phyloP scores from a whole-genome alignment of 1,140 invertebrate species.

The Pachyrhynchus sulphureomaculatus region DNA sequence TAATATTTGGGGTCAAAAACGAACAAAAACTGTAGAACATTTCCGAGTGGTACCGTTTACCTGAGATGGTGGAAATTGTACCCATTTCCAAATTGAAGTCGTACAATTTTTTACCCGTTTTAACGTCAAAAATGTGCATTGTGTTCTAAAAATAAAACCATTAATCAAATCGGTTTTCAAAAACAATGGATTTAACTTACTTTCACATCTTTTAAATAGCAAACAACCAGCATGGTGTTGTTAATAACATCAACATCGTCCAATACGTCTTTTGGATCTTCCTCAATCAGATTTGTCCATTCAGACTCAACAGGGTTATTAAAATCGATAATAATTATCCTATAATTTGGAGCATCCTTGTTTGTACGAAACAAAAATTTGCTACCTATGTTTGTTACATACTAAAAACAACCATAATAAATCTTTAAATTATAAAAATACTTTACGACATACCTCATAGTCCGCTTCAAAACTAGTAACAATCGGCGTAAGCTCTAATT shows the following conservation, averaged over 20 bases:
- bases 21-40: constrained; percentile 94
- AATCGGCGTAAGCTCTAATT: constrained; percentile 70
- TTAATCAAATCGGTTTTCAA: neutral
- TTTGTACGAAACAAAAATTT: constrained; percentile 90
- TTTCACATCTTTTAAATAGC: constrained; percentile 95
- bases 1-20: constrained; percentile 87
- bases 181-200: constrained; percentile 53
- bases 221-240: constrained; percentile 83
- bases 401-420: constrained; percentile 60
- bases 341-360: constrained; percentile 89
- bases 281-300: constrained; percentile 82
- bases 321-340: constrained; percentile 88
- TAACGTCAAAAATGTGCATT: constrained; percentile 78
- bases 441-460: constrained; percentile 73
- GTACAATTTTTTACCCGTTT: constrained; percentile 70
- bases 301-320: constrained; percentile 71
- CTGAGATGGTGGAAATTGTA: constrained; percentile 80
- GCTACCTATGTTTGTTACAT: constrained; percentile 85
- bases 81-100: constrained; percentile 84
- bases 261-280: constrained; percentile 85
- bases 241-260: constrained; percentile 85
- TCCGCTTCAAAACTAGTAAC: constrained; percentile 91
- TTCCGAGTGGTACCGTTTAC: constrained; percentile 82
- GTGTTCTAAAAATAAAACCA: constrained; percentile 66
- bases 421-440: constrained; percentile 16